Conservation (phyloP, 2,888 invertebrate species). For the Leptogaster cylindrica region DNA sequence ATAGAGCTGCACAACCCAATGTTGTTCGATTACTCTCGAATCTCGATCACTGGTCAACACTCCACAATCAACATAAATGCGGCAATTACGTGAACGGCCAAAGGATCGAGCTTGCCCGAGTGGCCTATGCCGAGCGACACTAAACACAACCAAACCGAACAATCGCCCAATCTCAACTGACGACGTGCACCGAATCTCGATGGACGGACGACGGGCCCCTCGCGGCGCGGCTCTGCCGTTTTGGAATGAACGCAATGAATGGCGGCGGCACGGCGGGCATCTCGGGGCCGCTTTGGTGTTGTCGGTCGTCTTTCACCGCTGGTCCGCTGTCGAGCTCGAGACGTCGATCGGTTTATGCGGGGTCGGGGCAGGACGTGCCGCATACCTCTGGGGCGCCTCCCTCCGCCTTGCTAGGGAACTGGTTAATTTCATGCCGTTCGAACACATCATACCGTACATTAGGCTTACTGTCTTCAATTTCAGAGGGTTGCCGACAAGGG, state of each 20-base stretch:
- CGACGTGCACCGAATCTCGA: slow-evolving; percentile 15
- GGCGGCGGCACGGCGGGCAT: slow-evolving; percentile 20
- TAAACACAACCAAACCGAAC: slow-evolving; percentile 3
- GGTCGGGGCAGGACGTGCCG: too few species aligned
- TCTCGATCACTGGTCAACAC: neutral
- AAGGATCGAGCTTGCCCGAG: neutral
- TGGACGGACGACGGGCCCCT: slow-evolving; percentile 5
- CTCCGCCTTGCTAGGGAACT: too few species aligned
- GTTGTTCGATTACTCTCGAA: neutral
- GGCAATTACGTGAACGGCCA: too few species aligned
- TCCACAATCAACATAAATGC: neutral
- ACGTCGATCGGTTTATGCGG: too few species aligned
- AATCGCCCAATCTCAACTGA: slow-evolving; percentile 28
- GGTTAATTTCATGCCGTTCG: slow-evolving; percentile 3
- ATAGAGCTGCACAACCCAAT: neutral
- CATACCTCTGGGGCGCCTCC: neutral
- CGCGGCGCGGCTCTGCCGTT: slow-evolving; percentile 19
- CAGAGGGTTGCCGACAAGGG: slow-evolving; percentile 32
- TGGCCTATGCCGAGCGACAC: neutral
- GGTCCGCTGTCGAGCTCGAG: too few species aligned
- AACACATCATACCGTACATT: slow-evolving; percentile 20
- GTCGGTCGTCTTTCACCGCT: too few species aligned
- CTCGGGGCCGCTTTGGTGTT: slow-evolving; percentile 6
- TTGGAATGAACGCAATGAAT: slow-evolving; percentile 28
- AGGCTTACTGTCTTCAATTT: slow-evolving; percentile 28